Percentiles rank a stretch among this genome's conserved stretches.
Conservation (phyloP, 92 coral and sea anemone genomes). For the Ricordea florida region DNA sequence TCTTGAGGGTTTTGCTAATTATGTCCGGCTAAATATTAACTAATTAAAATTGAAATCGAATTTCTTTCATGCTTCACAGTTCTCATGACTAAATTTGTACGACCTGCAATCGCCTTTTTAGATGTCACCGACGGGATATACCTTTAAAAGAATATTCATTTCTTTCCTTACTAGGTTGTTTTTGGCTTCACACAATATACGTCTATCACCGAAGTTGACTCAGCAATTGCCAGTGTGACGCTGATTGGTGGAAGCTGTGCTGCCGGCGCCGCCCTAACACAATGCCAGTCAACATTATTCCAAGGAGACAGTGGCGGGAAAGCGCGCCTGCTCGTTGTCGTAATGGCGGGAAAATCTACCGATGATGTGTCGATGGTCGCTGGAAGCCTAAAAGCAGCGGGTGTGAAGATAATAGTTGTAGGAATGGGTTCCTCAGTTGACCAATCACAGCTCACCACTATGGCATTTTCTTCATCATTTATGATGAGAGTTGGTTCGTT, state of each 20-base stretch:
- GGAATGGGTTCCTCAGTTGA: constrained; percentile 63
- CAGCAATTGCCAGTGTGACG: constrained; percentile 34
- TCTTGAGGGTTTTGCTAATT: too few relatives aligned
- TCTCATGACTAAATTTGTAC: too few relatives aligned
- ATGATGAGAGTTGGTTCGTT: not conserved
- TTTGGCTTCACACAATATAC: constrained; percentile 44
- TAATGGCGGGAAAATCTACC: constrained; percentile 81
- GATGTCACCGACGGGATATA: too few relatives aligned
- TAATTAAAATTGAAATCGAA: too few relatives aligned
- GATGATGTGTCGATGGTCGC: constrained; percentile 69
- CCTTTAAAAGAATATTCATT: too few relatives aligned
- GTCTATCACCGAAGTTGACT: constrained; percentile 31
- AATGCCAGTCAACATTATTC: constrained; percentile 20
- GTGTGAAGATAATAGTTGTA: constrained; percentile 77
- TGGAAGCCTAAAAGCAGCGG: constrained; percentile 48
- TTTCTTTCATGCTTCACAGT: too few relatives aligned
- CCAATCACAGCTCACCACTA: constrained; percentile 16
- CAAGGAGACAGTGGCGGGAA: constrained; percentile 30
- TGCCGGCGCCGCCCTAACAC: constrained; percentile 33
- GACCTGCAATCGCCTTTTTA: too few relatives aligned
- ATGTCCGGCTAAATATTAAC: too few relatives aligned
- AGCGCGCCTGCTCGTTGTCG: constrained; percentile 66
- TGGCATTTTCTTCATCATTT: constrained; percentile 18
- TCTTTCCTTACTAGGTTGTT: not conserved
- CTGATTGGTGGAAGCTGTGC: constrained; percentile 22